Conservation (phyloP, 1,140 invertebrate genomes). For the Drosophila ercepeae region DNA sequence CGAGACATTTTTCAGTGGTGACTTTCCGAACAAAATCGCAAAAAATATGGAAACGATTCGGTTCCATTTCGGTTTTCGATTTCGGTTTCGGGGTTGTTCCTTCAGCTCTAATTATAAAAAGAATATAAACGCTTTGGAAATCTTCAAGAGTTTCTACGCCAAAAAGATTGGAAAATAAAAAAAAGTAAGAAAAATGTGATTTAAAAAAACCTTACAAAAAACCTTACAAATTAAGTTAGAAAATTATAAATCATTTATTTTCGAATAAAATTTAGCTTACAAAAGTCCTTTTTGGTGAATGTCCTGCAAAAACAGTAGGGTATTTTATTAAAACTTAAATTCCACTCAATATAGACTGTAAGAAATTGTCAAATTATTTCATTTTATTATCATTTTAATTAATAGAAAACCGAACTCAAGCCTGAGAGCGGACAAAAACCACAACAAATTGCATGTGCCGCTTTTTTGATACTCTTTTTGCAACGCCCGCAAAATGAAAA, state of each 20-base stretch:
- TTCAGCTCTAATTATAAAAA: conserved; percentile 3
- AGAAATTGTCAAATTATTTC: no score
- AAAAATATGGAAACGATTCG: conserved; percentile 13
- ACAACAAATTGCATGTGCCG: conserved; percentile 30
- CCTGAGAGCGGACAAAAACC: conserved; percentile 1
- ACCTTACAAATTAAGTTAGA: no score
- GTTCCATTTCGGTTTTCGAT: conserved; percentile 19
- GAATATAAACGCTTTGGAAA: conserved; percentile 9
- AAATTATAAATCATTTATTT: no score
- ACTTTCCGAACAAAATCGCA: conserved; percentile 40
- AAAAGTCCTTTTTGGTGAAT: no score
- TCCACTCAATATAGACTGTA: no score
- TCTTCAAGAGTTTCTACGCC: neutral
- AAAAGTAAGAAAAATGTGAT: conserved; percentile 17
- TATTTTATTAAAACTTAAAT: no score
- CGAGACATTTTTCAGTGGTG: conserved; percentile 54
- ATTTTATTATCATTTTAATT: no score
- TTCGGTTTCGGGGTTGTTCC: conserved; percentile 46
- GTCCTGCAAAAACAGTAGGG: no score
- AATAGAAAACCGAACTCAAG: neutral
- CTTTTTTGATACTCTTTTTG: conserved; percentile 10
- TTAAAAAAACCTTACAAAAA: neutral
- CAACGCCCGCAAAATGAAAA: conserved; percentile 50
- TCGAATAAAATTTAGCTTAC: no score
- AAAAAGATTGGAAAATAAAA: neutral